phyloP scores from a whole-genome alignment of 2,797 vertebrate species.

The Ispidina picta region DNA sequence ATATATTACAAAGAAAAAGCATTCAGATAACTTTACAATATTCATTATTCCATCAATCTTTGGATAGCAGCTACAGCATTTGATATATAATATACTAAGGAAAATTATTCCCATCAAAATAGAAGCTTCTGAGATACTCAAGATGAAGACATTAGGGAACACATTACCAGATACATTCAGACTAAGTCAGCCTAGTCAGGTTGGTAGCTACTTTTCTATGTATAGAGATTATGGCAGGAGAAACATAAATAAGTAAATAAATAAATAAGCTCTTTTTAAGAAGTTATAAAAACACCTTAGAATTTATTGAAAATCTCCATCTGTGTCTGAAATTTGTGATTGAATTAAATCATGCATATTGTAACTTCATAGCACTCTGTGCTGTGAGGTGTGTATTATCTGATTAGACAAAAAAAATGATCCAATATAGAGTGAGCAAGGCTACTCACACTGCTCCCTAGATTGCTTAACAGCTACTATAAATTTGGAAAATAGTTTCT shows the following conservation, averaged over 20 bases:
- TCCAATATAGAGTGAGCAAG: neutral
- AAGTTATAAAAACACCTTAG: neutral
- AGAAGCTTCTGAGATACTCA: neutral
- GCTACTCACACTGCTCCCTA: neutral
- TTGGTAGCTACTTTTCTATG: neutral
- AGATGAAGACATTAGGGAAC: neutral
- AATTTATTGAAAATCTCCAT: conserved; percentile 27
- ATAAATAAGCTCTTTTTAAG: neutral
- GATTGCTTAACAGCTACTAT: neutral
- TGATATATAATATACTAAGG: neutral
- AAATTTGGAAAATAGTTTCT: neutral
- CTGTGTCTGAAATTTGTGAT: conserved; percentile 3
- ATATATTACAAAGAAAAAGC: neutral
- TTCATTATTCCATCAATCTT: neutral
- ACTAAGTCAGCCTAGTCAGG: neutral
- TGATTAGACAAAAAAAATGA: neutral
- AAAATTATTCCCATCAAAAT: neutral
- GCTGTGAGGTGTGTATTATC: neutral
- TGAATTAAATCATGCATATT: conserved; percentile 9
- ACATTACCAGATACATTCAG: neutral
- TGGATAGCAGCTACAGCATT: neutral
- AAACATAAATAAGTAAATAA: neutral
- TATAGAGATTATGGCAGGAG: neutral
- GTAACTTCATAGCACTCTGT: neutral
- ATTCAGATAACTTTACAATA: neutral